Conservation (phyloP, 2,797 vertebrate species). For the Caiman crocodilus region DNA sequence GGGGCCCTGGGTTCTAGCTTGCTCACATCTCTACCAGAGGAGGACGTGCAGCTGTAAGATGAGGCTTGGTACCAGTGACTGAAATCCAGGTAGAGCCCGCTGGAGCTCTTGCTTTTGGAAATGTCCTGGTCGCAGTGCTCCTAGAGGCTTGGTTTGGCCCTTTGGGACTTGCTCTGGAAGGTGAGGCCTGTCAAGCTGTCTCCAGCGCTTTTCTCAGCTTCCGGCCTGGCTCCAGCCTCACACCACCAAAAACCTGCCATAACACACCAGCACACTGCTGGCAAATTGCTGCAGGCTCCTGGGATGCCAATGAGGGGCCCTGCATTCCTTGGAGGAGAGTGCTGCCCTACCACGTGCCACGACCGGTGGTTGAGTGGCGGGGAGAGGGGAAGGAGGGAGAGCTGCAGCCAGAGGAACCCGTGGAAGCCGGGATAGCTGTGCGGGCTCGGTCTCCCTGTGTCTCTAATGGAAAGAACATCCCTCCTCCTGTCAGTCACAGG, state of each 20-base stretch:
- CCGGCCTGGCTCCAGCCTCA: neutral
- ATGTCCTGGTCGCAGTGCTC: neutral
- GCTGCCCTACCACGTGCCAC: neutral
- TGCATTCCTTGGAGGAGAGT: neutral
- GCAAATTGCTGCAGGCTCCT: neutral
- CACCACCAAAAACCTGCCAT: neutral
- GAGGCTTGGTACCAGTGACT: neutral
- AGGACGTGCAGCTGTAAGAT: neutral
- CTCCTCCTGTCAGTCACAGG: slow-evolving; percentile 53
- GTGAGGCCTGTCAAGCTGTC: neutral
- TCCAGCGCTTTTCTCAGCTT: neutral
- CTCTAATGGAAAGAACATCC: slow-evolving; percentile 73
- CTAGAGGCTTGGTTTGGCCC: neutral
- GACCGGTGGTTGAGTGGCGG: neutral
- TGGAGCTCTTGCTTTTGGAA: neutral
- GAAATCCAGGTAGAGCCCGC: neutral
- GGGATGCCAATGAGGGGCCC: neutral
- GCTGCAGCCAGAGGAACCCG: neutral
- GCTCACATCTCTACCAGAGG: neutral
- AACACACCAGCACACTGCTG: no score
- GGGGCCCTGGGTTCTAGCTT: neutral
- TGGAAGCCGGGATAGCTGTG: neutral
- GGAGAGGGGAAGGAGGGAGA: neutral
- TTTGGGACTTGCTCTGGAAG: neutral
- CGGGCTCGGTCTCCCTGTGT: neutral